phyloP scores from a whole-genome alignment of 1,140 invertebrate species.

The Acyrthosiphon pisum region DNA sequence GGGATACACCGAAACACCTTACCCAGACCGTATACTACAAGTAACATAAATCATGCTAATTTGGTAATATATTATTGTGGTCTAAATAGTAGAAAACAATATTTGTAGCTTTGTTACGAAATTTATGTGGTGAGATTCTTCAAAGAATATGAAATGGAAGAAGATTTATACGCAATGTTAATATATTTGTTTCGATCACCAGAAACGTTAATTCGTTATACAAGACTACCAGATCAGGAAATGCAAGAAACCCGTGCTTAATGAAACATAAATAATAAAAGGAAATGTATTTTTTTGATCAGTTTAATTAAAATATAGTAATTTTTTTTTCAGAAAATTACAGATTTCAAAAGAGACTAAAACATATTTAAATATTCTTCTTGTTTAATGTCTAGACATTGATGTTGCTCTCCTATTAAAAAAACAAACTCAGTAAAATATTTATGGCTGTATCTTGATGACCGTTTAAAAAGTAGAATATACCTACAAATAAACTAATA shows the following conservation, averaged over 20 bases:
- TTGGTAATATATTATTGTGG: not conserved
- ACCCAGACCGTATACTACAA: slow-evolving; percentile 45
- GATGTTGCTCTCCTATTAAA: too few species aligned
- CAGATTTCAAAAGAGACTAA: not conserved
- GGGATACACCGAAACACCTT: slow-evolving; percentile 21
- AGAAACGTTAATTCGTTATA: slow-evolving; percentile 96
- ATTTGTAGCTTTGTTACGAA: slow-evolving; percentile 80
- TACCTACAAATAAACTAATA: too few species aligned
- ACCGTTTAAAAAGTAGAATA: too few species aligned
- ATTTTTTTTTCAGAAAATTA: too few species aligned
- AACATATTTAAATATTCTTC: not conserved
- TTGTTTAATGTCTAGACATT: too few species aligned
- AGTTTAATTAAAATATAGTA: not conserved
- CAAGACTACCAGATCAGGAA: slow-evolving; percentile 63
- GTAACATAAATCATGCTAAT: not conserved
- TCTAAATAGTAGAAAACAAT: not conserved
- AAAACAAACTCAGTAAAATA: too few species aligned
- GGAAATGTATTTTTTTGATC: not conserved
- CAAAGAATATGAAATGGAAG: slow-evolving; percentile 89
- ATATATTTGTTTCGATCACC: slow-evolving; percentile 98
- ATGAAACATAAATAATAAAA: not conserved
- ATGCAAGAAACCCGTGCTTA: not conserved
- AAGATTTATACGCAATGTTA: slow-evolving; percentile 97
- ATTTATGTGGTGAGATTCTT: slow-evolving; percentile 97
- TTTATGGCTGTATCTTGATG: too few species aligned